Evolutionary conservation across 2,113 vertebrate species (phyloP).

Genomic region (Paracyprichromis sp.): DNA sequence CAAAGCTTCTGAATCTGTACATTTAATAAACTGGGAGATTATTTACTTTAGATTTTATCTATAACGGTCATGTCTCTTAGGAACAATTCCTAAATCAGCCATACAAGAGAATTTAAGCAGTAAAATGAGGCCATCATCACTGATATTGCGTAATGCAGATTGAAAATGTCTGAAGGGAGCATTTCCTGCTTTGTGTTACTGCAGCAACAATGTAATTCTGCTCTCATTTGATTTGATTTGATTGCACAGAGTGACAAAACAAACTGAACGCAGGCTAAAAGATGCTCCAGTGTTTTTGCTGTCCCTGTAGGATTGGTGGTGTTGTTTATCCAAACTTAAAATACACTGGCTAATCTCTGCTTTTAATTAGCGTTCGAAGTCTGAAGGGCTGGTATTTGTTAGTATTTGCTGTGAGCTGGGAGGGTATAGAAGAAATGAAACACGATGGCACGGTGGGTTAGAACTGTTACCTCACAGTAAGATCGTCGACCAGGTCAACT

Average conservation of each 20-base stretch:
- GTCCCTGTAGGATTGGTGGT: neutral
- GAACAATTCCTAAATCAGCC: neutral
- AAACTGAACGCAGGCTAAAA: neutral
- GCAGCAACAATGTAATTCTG: neutral
- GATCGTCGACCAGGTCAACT: neutral
- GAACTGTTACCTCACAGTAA: neutral
- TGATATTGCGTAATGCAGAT: neutral
- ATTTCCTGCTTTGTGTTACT: neutral
- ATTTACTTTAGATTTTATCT: neutral
- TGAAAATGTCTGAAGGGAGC: neutral
- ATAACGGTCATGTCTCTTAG: neutral
- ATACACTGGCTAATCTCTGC: neutral
- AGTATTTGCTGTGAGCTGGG: neutral
- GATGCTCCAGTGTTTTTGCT: neutral
- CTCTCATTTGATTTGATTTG: neutral
- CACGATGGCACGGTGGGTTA: neutral
- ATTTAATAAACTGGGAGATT: neutral
- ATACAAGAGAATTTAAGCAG: neutral
- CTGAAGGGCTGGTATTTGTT: neutral
- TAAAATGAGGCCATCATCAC: neutral
- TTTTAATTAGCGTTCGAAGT: neutral
- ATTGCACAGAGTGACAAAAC: neutral
- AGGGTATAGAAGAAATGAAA: neutral
- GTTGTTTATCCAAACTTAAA: neutral
- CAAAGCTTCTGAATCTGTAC: neutral